Percentiles rank a stretch among this genome's conserved stretches.
Conservation (phyloP, 2,797 vertebrate species). For the Phalanger gymnotis region DNA sequence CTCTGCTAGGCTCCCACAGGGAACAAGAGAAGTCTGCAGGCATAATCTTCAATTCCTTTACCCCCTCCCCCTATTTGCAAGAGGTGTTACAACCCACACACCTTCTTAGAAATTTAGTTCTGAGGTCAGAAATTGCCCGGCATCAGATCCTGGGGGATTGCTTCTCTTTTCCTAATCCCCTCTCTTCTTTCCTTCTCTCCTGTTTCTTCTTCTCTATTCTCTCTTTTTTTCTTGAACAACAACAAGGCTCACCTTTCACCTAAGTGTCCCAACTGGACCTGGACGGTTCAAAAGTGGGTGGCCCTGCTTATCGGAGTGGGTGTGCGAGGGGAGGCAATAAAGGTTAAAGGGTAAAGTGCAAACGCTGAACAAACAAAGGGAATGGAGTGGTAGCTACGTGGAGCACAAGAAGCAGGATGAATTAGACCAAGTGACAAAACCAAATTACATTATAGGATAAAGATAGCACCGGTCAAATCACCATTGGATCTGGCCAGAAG, state of each 20-base stretch:
- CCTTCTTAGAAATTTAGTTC: constrained; percentile 27
- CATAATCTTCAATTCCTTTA: constrained; percentile 42
- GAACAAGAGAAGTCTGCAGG: constrained; percentile 54
- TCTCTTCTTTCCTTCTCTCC: not conserved
- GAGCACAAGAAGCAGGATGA: not conserved
- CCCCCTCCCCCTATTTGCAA: constrained; percentile 44
- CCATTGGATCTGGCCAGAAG: not conserved
- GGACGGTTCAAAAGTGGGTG: not conserved
- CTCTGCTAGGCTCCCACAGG: not conserved
- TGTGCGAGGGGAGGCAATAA: not conserved
- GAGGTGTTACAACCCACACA: constrained; percentile 40
- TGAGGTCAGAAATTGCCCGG: constrained; percentile 35
- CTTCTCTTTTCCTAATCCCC: not conserved
- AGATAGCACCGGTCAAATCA: not conserved
- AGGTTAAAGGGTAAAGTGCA: not conserved
- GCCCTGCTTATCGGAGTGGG: not conserved
- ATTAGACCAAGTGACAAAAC: not conserved
- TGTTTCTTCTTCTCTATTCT: not conserved
- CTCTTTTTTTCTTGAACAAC: not conserved
- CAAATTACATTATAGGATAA: not conserved
- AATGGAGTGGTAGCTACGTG: not conserved
- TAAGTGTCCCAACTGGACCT: not conserved
- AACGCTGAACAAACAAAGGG: not conserved
- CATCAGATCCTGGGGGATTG: not conserved
- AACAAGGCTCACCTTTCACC: not conserved